Percentiles rank a stretch among this genome's conserved stretches.
phyloP scores from a whole-genome alignment of 2,888 invertebrate species.

The Peribatodes rhomboidaria region DNA sequence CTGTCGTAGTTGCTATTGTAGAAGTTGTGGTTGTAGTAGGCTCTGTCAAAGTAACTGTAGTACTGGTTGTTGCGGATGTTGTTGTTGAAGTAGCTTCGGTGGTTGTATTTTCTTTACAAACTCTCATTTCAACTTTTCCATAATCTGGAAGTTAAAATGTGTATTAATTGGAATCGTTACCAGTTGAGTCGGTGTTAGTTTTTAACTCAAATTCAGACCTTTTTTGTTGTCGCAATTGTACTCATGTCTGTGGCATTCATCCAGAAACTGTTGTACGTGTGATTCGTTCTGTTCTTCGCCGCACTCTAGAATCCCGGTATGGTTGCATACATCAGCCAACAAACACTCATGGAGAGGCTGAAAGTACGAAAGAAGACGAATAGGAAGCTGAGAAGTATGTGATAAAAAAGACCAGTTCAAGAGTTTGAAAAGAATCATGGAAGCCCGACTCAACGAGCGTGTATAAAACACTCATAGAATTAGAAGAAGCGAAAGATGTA shows the following conservation, averaged over 20 bases:
- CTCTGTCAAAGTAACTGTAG: slow-evolving; percentile 22
- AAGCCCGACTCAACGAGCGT: no score
- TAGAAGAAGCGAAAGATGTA: no score
- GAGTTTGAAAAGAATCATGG: no score
- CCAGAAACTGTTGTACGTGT: slow-evolving; percentile 60
- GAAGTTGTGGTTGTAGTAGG: slow-evolving; percentile 27
- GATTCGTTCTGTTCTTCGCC: slow-evolving; percentile 51
- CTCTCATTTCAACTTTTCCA: slow-evolving; percentile 20
- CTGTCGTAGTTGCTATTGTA: neutral
- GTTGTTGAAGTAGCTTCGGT: slow-evolving; percentile 11
- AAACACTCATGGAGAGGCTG: slow-evolving; percentile 62
- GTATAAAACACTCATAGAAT: no score
- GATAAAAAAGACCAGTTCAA: no score
- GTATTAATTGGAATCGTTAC: neutral
- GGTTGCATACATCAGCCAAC: slow-evolving; percentile 64
- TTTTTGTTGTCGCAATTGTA: slow-evolving; percentile 66
- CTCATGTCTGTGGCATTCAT: slow-evolving; percentile 71
- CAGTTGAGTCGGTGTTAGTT: neutral
- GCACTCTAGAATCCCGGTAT: slow-evolving; percentile 61
- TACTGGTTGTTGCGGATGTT: slow-evolving; percentile 5
- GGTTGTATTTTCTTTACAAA: slow-evolving; percentile 23
- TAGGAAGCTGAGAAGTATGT: neutral
- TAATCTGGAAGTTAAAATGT: slow-evolving; percentile 34
- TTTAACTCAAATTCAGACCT: slow-evolving; percentile 43
- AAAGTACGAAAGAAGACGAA: no score